phyloP scores from a whole-genome alignment of 2,113 vertebrate genomes.

The Pterophyllum scalare region DNA sequence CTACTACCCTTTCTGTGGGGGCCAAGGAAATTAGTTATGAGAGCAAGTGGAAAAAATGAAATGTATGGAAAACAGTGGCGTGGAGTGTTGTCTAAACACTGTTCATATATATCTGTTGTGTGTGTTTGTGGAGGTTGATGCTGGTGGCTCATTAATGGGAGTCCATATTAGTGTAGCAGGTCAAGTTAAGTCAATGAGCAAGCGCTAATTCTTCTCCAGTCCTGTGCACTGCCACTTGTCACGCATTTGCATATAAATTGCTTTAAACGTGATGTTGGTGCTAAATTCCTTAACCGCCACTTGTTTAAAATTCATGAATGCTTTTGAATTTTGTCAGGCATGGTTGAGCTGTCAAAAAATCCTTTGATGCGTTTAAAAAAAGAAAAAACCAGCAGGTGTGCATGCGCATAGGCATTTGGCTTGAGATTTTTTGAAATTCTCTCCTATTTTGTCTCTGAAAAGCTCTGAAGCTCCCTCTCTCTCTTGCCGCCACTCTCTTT shows the following conservation, averaged over 20 bases:
- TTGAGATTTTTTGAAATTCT: conserved; percentile 5
- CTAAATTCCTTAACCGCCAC: conserved; percentile 59
- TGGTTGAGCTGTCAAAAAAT: conserved; percentile 51
- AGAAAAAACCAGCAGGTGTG: conserved; percentile 24
- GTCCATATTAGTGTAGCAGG: conserved; percentile 53
- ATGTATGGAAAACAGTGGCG: neutral
- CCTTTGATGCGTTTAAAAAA: conserved; percentile 26
- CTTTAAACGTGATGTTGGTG: conserved; percentile 60
- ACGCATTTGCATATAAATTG: conserved; percentile 77
- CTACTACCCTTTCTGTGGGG: neutral
- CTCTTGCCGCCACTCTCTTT: neutral
- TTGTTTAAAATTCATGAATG: conserved; percentile 72
- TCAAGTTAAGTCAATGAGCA: conserved; percentile 61
- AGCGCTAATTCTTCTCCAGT: conserved; percentile 51
- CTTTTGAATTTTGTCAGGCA: conserved; percentile 50
- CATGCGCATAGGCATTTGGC: neutral
- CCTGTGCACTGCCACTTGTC: conserved; percentile 55
- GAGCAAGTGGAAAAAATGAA: neutral
- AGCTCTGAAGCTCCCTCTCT: neutral
- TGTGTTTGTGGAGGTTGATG: conserved; percentile 7
- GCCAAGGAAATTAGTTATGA: conserved; percentile 26
- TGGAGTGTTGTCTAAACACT: conserved; percentile 9
- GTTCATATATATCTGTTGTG: neutral
- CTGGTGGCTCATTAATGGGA: conserved; percentile 46
- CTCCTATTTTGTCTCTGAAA: conserved; percentile 14